Conservation (phyloP, 2,888 invertebrate genomes). For the Napeogenes sylphis region DNA sequence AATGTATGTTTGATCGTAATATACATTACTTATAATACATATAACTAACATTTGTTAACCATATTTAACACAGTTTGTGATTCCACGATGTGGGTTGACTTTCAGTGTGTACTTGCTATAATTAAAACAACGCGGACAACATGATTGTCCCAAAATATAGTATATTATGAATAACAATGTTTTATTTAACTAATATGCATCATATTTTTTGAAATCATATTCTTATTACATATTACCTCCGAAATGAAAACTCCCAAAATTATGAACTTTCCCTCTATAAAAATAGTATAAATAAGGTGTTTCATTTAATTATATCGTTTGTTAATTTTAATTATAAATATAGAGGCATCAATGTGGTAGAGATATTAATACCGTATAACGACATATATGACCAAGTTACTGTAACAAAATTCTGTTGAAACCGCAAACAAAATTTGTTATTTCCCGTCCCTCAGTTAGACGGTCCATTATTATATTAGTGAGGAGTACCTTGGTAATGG, state of each 20-base stretch:
- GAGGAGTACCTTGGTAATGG: slow-evolving; percentile 42
- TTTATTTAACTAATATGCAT: too few relatives aligned
- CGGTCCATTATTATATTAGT: slow-evolving; percentile 50
- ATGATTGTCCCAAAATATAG: too few relatives aligned
- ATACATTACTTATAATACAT: too few relatives aligned
- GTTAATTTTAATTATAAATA: not conserved
- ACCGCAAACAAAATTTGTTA: slow-evolving; percentile 41
- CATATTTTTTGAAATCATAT: too few relatives aligned
- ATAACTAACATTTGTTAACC: not conserved
- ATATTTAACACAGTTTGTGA: slow-evolving; percentile 1
- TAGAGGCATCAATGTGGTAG: too few relatives aligned
- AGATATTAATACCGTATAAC: too few relatives aligned
- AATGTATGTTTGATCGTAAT: too few relatives aligned
- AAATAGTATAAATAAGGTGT: too few relatives aligned
- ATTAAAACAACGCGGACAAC: not conserved
- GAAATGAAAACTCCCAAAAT: too few relatives aligned
- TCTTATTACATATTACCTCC: too few relatives aligned
- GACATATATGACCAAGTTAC: not conserved
- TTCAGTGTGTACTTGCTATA: not conserved
- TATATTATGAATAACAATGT: too few relatives aligned
- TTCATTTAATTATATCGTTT: not conserved
- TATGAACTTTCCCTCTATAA: too few relatives aligned
- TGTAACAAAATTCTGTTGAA: slow-evolving; percentile 13
- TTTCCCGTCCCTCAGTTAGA: slow-evolving; percentile 41
- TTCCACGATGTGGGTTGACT: not conserved